phyloP scores from a whole-genome alignment of 2,888 invertebrate species.

The Adelphocoris suturalis region DNA sequence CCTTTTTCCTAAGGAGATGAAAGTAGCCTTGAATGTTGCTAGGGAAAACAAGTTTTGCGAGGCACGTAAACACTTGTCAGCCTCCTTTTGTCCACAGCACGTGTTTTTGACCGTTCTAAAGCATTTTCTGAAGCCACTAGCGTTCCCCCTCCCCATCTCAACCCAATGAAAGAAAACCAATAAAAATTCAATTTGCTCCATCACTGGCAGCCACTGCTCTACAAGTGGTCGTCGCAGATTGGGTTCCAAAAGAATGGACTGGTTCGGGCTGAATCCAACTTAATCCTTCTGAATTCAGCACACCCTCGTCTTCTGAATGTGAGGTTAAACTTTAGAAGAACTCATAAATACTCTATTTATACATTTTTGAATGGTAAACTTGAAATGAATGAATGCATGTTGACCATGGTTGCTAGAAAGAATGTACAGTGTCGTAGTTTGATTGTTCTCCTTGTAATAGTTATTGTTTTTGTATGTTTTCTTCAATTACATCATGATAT shows the following conservation, averaged over 20 bases:
- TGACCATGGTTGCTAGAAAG: constrained; percentile 13
- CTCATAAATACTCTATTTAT: no score
- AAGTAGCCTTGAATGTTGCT: no score
- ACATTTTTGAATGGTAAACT: no score
- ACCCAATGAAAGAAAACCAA: constrained; percentile 24
- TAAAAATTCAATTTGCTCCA: constrained; percentile 28
- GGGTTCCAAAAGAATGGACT: neutral
- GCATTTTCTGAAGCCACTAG: neutral
- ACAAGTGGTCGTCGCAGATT: neutral
- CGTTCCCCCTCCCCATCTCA: neutral
- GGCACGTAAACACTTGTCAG: no score
- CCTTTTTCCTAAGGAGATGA: no score
- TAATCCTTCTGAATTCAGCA: no score
- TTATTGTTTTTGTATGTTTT: neutral
- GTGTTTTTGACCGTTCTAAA: neutral
- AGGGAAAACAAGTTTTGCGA: no score
- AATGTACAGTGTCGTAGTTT: constrained; percentile 36
- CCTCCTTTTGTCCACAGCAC: neutral
- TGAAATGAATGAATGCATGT: neutral
- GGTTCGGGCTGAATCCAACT: neutral
- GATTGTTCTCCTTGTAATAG: neutral
- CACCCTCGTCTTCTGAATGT: no score
- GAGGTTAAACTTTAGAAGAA: no score
- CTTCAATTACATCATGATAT: neutral
- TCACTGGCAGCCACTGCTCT: neutral